These are phyloP conservation scores for Aspidiotus rigidus DNA, from an alignment of 2,888 invertebrate genomes.

Conservation along the genomic window DNA sequence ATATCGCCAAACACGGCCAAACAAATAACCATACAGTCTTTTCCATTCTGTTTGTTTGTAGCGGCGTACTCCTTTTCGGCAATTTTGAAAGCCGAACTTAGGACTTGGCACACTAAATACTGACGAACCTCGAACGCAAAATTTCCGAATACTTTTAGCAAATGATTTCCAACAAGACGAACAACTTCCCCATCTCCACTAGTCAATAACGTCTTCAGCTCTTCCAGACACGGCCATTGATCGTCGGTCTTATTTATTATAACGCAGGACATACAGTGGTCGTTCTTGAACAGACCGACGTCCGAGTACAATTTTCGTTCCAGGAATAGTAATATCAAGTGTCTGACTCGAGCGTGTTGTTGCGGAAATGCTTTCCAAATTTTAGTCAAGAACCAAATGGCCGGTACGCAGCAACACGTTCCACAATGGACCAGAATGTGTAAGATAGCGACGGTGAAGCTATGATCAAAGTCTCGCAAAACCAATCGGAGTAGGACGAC, in stretches of 20 bases:
- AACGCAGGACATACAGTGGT: constrained; percentile 36
- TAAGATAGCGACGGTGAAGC: constrained; percentile 40
- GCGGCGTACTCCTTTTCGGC: constrained; percentile 49
- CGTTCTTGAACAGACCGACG: constrained; percentile 45
- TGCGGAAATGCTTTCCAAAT: constrained; percentile 45
- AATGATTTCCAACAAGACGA: constrained; percentile 51
- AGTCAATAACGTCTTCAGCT: constrained; percentile 51
- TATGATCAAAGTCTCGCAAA: constrained; percentile 37
- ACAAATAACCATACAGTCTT: constrained; percentile 52
- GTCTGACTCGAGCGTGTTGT: constrained; percentile 43
- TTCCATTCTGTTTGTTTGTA: constrained; percentile 41
- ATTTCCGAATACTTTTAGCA: constrained; percentile 51
- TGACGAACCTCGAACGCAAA: constrained; percentile 50
- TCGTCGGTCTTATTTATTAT: constrained; percentile 36
- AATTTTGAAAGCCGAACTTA: constrained; percentile 53
- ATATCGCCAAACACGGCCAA: constrained; percentile 53
- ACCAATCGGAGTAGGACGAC: constrained; percentile 45
- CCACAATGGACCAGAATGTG: constrained; percentile 52
- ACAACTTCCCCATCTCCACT: constrained; percentile 50
- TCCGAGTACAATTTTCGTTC: constrained; percentile 54
- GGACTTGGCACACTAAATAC: constrained; percentile 52
- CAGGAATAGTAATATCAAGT: constrained; percentile 48
- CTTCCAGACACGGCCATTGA: constrained; percentile 51
- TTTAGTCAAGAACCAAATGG: constrained; percentile 40
- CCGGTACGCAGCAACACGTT: constrained; percentile 56